Percentiles rank a stretch among this genome's conserved stretches.
Evolutionary conservation across 1,140 invertebrate species (phyloP).

Genomic region (Euura saliciscinereae): DNA sequence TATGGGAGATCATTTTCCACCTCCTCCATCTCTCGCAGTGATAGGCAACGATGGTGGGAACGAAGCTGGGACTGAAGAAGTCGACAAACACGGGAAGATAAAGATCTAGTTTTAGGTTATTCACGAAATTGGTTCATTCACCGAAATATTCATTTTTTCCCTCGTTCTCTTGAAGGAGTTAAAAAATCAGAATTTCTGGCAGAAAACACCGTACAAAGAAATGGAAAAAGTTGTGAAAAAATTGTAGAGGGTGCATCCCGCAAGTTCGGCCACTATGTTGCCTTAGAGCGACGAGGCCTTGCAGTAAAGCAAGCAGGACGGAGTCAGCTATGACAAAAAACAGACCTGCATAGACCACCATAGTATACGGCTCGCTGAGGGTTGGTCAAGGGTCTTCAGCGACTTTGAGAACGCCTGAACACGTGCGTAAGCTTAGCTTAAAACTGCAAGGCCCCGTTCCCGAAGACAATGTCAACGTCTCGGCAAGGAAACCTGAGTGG

Average conservation of each 20-base stretch:
- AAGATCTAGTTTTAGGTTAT: no score
- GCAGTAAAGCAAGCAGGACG: not conserved
- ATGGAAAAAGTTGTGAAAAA: slow-evolving; percentile 10
- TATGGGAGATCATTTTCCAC: no score
- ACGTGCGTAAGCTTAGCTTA: not conserved
- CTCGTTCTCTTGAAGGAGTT: slow-evolving; percentile 10
- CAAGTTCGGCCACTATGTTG: not conserved
- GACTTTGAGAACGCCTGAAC: not conserved
- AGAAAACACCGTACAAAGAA: slow-evolving; percentile 17
- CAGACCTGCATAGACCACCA: not conserved
- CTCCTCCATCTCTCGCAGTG: no score
- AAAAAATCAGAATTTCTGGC: slow-evolving; percentile 18
- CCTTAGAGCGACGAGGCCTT: no score
- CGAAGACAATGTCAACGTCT: not conserved
- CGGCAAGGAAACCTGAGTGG: not conserved
- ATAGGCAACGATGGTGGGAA: no score
- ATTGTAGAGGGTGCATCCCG: slow-evolving; percentile 8
- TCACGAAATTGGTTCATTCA: no score
- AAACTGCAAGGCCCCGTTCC: not conserved
- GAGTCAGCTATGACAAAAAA: not conserved
- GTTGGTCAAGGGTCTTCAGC: not conserved
- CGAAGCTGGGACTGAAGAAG: no score
- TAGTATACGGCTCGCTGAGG: not conserved
- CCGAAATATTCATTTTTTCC: no score
- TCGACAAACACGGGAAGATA: no score